A percentile compares a stretch with the other conserved stretches of the same genome.
Conservation (phyloP, 35 echinoderm and acorn worm species). For the Hemicentrotus pulcherrimus region DNA sequence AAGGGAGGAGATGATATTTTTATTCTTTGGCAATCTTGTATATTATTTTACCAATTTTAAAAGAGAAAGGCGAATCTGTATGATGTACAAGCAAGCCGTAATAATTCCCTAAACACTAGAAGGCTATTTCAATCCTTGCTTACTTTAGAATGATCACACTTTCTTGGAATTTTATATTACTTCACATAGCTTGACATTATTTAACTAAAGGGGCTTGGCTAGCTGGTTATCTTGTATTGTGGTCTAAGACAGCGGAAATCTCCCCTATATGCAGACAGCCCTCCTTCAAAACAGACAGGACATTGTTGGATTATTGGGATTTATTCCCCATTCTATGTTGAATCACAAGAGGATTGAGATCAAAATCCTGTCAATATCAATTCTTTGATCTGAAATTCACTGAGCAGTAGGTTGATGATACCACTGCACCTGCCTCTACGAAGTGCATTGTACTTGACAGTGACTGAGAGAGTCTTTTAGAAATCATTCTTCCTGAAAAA, state of each 20-base stretch:
- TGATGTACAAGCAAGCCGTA: too few species aligned
- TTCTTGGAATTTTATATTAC: too few species aligned
- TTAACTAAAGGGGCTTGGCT: too few species aligned
- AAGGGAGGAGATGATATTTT: too few species aligned
- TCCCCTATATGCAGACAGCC: neutral
- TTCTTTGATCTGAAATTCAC: neutral
- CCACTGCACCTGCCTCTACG: neutral
- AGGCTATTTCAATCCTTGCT: too few species aligned
- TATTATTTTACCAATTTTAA: too few species aligned
- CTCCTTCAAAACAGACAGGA: neutral
- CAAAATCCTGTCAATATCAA: neutral
- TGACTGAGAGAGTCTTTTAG: neutral
- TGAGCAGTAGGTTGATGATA: neutral
- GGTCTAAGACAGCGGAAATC: neutral
- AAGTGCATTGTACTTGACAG: neutral
- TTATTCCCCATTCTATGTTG: neutral
- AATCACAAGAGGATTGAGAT: neutral
- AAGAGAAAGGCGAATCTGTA: too few species aligned
- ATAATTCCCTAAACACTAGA: too few species aligned
- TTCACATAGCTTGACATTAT: too few species aligned
- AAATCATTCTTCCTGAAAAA: neutral
- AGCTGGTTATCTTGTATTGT: too few species aligned
- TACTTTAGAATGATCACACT: too few species aligned
- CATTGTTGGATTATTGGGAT: neutral
- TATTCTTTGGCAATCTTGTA: too few species aligned